Evolutionary conservation across 2,113 vertebrate species (phyloP).

Genomic region (Microcebus lehilahytsara): DNA sequence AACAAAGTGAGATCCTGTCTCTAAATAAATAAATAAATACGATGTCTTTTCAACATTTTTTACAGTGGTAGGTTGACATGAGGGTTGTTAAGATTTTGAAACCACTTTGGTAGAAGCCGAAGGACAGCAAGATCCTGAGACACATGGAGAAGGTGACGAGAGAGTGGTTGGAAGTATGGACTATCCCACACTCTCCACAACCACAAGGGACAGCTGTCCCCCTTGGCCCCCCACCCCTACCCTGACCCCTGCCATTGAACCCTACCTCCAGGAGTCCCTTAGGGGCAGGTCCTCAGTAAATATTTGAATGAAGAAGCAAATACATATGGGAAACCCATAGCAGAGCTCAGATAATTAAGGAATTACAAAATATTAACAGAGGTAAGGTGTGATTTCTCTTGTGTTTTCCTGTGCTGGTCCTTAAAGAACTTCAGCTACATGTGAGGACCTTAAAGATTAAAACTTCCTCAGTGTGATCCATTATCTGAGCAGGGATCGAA

Average conservation of each 20-base stretch:
- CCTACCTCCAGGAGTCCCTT: background rate
- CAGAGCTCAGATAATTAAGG: background rate
- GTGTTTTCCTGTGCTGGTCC: background rate
- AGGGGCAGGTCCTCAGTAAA: background rate
- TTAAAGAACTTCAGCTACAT: background rate
- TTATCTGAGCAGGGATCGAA: background rate
- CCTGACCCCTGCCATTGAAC: background rate
- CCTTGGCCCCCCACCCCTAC: background rate
- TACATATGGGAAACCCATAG: background rate
- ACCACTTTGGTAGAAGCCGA: background rate
- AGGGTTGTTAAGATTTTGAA: background rate
- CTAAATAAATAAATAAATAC: too few species aligned
- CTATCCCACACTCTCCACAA: rapidly evolving
- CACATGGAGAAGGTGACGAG: background rate
- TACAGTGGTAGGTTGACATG: background rate
- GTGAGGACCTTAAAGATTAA: background rate
- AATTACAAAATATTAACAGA: background rate
- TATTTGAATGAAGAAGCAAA: background rate
- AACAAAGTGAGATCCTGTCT: too few species aligned
- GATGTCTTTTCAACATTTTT: background rate
- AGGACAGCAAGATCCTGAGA: background rate
- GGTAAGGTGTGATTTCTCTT: background rate
- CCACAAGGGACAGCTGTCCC: background rate
- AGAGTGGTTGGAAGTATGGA: background rate
- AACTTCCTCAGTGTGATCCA: background rate